Evolutionary conservation across 37 sponge, comb jelly and placozoan genomes (phyloP), one percentile per base, ranked within the genome.

Genomic region (Chondrilla cf. caribensis): DNA sequence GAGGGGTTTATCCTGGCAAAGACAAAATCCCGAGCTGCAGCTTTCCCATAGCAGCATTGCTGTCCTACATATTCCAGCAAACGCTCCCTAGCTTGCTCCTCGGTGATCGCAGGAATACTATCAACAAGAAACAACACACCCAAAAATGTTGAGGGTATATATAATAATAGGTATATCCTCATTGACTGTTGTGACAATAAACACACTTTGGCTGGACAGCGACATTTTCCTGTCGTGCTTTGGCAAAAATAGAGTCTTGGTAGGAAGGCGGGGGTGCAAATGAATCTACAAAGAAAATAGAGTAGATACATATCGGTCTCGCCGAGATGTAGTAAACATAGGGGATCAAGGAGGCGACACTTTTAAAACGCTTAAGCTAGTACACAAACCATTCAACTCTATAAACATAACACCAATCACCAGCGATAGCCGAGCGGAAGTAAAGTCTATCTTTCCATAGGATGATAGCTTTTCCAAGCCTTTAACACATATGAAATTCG

Each of bases 41-140:
- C 19, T 31, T 80, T 86, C 0, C 93, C 93, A 66, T 88, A 92
- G 84, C 93, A 92, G 36, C 86, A 92, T 55, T 86, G 79, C 36
- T 73, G 39, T 1, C 31, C 31, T 6, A 86, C 84, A 28, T 83
- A 79, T 22, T 71, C 58, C 54, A 82, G 11, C 54, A 92, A 70
- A 9, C 89, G 83, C 3, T 79, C 82, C 24, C 93, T 57, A 22
- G 89, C 93, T 58, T 80, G 79, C 2, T 88, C 89, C 71, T 92
- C 89, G 28, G 84, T 71, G 21, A 92, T 79, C 26, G 81, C 73
- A 3, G 89, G 89, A 19, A 83, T 81, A 54, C 84, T 86, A 51
- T 7, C 21, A 35, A 58, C 39, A 18, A 4, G 79, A 79, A 38
- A 1, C 17, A 26, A 8, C 25, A 70, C 51, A 42, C 1, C 15